phyloP scores from a whole-genome alignment of 1,140 invertebrate species.

The Drosophila eugracilis region DNA sequence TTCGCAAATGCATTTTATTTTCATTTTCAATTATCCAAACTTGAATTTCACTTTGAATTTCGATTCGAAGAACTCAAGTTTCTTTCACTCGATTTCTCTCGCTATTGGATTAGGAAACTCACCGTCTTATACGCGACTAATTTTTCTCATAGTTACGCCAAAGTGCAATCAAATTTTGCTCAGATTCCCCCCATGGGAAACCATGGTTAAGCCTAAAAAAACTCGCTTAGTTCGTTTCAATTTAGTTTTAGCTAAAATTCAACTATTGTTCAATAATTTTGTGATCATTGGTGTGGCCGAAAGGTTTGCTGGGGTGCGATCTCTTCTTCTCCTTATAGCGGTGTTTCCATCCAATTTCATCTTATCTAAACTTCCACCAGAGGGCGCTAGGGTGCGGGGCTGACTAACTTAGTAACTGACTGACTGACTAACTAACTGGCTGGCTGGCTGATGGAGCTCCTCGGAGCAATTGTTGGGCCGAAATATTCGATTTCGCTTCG shows the following conservation, averaged over 20 bases:
- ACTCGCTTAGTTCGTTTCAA: conserved; percentile 59
- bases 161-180: conserved; percentile 64
- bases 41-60: conserved; percentile 44
- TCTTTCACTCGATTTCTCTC: conserved; percentile 26
- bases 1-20: conserved; percentile 47
- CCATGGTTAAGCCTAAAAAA: conserved; percentile 53
- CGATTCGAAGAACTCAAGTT: conserved; percentile 25
- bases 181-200: conserved; percentile 17
- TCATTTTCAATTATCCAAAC: conserved; percentile 34
- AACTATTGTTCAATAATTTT: conserved; percentile 81
- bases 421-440: conserved; percentile 19
- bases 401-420: conserved; percentile 9
- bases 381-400: conserved; percentile 63
- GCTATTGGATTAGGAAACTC: conserved; percentile 81
- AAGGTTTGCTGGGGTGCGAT: conserved; percentile 66
- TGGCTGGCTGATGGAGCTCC: conserved; percentile 47
- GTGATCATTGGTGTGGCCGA: conserved; percentile 65
- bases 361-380: conserved; percentile 57
- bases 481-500: conserved; percentile 46
- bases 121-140: conserved; percentile 75
- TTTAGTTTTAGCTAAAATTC: conserved; percentile 82
- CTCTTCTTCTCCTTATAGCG: conserved; percentile 41
- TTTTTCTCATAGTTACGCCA: conserved; percentile 75
- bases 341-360: conserved; percentile 74
- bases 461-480: conserved; percentile 50